Evolutionary conservation across 2,113 vertebrate genomes (phyloP), one percentile per base, ranked within the genome.

Genomic region (Crotalus horridus): DNA sequence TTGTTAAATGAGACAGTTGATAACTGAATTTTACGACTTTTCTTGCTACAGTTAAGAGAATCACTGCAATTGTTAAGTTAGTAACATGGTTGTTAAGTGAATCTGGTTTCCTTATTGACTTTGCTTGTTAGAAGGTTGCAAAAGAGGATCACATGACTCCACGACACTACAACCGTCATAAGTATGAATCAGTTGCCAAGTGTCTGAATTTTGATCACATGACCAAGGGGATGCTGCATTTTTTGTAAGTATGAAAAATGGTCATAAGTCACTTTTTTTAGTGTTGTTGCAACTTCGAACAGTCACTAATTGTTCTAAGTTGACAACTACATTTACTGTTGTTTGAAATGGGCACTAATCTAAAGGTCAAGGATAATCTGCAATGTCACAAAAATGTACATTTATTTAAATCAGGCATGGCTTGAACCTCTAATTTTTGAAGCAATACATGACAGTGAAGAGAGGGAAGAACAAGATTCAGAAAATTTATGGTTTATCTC

Each of bases 371-470:
- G 3, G 23, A 59, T 61, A 61, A 61, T 29, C 59, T 17, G 13
- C 6, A 33, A 74, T 33, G 26, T 89, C 91, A 93, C 53, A 94
- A 96, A 95, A 93, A 95, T 2, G 0, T 90, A 56, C 7, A 33
- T 90, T 93, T 95, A 43, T 94, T 94, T 69, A 81, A 93, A 33
- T 91, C 89, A 93, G 81, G 53, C 4, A 86, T 33, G 13, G 0
- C 1, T 11, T 64, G 90, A 56, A 29, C 91, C 17, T n/a, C 94
- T 92, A 20, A 55, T 89, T 92, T 96, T 91, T 89, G 87, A 88
- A 92, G 54, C 61, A 96, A 92, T 13, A 93, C 90, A 53, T 59
- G 1, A 74, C 55, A 59, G 55, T 0, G 0, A 91, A 9, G 51
- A 59, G 61, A 92, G 23, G 43, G 33, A 61, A 93, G 29, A 29